Conservation (phyloP, 2,113 vertebrate genomes). For the Rhombomys opimus region DNA sequence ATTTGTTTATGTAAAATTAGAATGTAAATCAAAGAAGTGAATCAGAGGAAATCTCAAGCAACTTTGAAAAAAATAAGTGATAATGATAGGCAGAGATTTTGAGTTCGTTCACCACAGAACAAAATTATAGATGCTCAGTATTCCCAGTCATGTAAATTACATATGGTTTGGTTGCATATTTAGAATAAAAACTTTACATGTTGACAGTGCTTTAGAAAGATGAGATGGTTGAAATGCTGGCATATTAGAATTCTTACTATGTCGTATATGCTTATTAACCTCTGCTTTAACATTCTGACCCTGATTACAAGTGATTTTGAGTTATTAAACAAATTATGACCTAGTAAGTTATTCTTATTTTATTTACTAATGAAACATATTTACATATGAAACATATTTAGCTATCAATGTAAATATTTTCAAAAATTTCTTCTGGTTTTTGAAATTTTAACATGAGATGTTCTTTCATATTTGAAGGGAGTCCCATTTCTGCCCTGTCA, state of each 20-base stretch:
- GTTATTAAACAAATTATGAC: background rate
- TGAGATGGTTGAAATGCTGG: background rate
- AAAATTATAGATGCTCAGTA: accelerated
- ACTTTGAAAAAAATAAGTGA: background rate
- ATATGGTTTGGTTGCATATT: background rate
- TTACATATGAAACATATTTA: background rate
- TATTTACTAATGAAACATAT: background rate
- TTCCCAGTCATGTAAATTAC: background rate
- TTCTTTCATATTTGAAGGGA: constrained; percentile 70
- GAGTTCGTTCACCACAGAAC: background rate
- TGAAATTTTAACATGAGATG: constrained; percentile 40
- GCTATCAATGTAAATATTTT: constrained; percentile 9
- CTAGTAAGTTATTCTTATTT: background rate
- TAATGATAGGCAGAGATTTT: background rate
- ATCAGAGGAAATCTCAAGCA: background rate
- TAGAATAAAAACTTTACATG: background rate
- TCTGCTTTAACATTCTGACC: background rate
- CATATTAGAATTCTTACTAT: background rate
- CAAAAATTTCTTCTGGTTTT: background rate
- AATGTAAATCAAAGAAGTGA: background rate
- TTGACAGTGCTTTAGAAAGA: background rate
- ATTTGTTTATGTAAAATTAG: constrained; percentile 9
- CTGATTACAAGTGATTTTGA: background rate
- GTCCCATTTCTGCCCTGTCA: constrained; percentile 69
- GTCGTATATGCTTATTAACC: background rate